A percentile compares a stretch with the other conserved stretches of the same genome.
These are phyloP conservation scores for Frankliniella intonsa DNA, from an alignment of 2,888 invertebrate species.

Conservation along the genomic window DNA sequence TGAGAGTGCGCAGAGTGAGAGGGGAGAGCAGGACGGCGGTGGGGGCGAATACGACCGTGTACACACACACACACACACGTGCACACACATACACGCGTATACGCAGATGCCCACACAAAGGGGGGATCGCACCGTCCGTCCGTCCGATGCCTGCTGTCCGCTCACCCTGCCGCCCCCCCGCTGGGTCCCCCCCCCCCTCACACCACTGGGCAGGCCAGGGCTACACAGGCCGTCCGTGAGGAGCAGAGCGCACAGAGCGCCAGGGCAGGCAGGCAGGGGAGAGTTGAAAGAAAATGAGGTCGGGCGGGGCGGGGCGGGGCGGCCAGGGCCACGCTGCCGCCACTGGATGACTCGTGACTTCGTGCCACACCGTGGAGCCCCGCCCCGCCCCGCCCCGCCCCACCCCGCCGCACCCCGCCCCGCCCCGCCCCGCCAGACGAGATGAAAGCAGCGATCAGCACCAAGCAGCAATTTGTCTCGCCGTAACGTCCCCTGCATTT, in stretches of 20 bases:
- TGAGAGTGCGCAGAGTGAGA: no score
- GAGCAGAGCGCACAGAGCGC: background rate
- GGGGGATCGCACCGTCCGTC: no score
- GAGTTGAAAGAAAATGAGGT: background rate
- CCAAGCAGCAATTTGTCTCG: conserved; percentile 1
- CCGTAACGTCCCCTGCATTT: background rate
- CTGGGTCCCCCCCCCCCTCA: background rate
- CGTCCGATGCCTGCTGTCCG: background rate
- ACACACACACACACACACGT: no score
- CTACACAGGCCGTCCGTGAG: no score
- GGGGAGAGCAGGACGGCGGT: no score
- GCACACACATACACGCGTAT: no score
- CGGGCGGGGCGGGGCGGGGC: background rate
- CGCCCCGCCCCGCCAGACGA: background rate
- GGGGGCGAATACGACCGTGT: no score
- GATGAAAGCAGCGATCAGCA: background rate
- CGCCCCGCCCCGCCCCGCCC: background rate
- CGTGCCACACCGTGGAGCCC: background rate
- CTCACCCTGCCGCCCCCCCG: background rate
- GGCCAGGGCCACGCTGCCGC: background rate
- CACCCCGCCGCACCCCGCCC: background rate
- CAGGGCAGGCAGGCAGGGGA: background rate
- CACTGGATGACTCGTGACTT: background rate
- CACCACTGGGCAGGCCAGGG: no score
- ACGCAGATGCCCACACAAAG: no score